These are phyloP conservation scores for Nomada goodeniana DNA, from an alignment of 2,888 invertebrate species.

Conservation along the genomic window DNA sequence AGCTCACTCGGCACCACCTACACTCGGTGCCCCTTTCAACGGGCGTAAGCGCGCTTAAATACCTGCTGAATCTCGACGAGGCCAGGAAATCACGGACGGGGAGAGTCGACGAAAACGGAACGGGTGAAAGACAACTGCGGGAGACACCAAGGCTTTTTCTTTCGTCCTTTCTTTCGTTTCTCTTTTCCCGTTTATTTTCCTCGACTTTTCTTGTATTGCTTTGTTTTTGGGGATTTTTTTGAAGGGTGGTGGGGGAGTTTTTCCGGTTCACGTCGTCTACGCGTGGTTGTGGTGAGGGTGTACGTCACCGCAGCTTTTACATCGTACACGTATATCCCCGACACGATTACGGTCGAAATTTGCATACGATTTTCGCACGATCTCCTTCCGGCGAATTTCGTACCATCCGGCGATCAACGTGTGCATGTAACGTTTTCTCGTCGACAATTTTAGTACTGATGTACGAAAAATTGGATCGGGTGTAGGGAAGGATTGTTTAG, in stretches of 20 bases:
- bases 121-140: constrained; percentile 43
- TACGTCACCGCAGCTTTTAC: background rate
- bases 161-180: background rate
- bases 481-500: too few species aligned
- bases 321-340: constrained; percentile 31
- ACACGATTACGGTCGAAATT: constrained; percentile 57
- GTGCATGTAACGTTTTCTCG: background rate
- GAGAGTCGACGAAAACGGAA: constrained; percentile 42
- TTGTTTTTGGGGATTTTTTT: too few species aligned
- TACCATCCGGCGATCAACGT: constrained; percentile 36
- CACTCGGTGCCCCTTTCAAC: constrained; percentile 44
- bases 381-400: constrained; percentile 60
- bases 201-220: too few species aligned
- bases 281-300: background rate
- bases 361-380: constrained; percentile 58
- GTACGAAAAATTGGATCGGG: constrained; percentile 22
- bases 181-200: too few species aligned
- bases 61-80: constrained; percentile 66
- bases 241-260: too few species aligned
- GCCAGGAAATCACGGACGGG: constrained; percentile 59
- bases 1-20: constrained; percentile 59
- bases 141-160: constrained; percentile 32
- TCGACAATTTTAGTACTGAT: background rate
- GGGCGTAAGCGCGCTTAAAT: constrained; percentile 70
- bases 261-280: background rate